A percentile compares a stretch with the other conserved stretches of the same genome.
Conservation (phyloP, 2,113 vertebrate species). For the Dolichallabes microphthalmus region DNA sequence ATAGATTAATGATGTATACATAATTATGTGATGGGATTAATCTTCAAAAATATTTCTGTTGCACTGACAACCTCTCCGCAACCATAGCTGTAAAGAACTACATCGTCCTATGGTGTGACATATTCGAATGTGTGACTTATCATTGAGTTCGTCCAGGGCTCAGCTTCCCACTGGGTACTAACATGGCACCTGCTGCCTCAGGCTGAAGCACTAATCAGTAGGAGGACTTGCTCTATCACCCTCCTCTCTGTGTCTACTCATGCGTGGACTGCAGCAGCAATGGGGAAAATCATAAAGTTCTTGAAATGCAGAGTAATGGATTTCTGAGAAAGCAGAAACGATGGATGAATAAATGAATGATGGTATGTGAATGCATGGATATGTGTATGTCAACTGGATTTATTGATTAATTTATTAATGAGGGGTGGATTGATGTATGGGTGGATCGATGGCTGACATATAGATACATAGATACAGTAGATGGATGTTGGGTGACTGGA, state of each 20-base stretch:
- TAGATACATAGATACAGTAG: neutral
- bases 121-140: neutral
- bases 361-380: too few relatives aligned
- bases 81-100: neutral
- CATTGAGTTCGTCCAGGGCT: neutral
- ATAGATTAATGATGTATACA: too few relatives aligned
- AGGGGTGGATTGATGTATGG: neutral
- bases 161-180: neutral
- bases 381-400: neutral
- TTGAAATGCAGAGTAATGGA: neutral
- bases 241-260: conserved; percentile 1
- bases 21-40: too few relatives aligned
- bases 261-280: neutral
- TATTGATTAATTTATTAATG: neutral
- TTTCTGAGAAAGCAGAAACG: neutral
- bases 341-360: neutral
- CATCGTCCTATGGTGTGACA: neutral
- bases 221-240: conserved; percentile 8
- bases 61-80: neutral
- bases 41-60: too few relatives aligned
- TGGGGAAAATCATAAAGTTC: neutral
- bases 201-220: conserved; percentile 25
- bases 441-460: neutral
- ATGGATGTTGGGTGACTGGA: neutral
- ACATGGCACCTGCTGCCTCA: conserved; percentile 31